These are phyloP conservation scores for Cheilosia urbana DNA, from an alignment of 2,888 invertebrate species.

Conservation along the genomic window DNA sequence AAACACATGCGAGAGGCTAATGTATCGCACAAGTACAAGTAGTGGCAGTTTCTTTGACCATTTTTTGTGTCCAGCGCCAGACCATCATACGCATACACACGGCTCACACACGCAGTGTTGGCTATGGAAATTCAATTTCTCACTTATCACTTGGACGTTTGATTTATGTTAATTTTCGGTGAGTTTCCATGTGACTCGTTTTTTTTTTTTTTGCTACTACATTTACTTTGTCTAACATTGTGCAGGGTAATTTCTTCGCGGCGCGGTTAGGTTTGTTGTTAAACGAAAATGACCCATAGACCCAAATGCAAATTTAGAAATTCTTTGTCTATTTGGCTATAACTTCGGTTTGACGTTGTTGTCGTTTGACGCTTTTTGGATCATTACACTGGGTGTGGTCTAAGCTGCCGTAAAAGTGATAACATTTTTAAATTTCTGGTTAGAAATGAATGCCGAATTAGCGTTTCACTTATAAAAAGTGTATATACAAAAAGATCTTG, in stretches of 20 bases:
- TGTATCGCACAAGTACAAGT: neutral
- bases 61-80: conserved; percentile 45
- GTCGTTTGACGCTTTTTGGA: conserved; percentile 17
- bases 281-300: conserved; percentile 62
- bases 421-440: too few relatives aligned
- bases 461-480: too few relatives aligned
- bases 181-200: conserved; percentile 41
- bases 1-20: conserved; percentile 37
- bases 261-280: conserved; percentile 11
- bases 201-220: conserved; percentile 4
- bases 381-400: conserved; percentile 31
- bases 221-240: conserved; percentile 15
- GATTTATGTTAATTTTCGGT: conserved; percentile 50
- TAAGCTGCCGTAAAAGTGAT: too few relatives aligned
- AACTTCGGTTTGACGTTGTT: conserved; percentile 48
- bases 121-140: conserved; percentile 61
- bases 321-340: conserved; percentile 20
- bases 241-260: conserved; percentile 14
- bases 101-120: neutral
- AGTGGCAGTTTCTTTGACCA: conserved; percentile 42
- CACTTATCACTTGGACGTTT: conserved; percentile 67
- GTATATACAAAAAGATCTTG: too few relatives aligned
- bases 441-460: too few relatives aligned
- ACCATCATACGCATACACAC: neutral
- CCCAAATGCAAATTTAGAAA: conserved; percentile 62